phyloP scores from a whole-genome alignment of 1,140 invertebrate species.

The Chlorops oryzae region DNA sequence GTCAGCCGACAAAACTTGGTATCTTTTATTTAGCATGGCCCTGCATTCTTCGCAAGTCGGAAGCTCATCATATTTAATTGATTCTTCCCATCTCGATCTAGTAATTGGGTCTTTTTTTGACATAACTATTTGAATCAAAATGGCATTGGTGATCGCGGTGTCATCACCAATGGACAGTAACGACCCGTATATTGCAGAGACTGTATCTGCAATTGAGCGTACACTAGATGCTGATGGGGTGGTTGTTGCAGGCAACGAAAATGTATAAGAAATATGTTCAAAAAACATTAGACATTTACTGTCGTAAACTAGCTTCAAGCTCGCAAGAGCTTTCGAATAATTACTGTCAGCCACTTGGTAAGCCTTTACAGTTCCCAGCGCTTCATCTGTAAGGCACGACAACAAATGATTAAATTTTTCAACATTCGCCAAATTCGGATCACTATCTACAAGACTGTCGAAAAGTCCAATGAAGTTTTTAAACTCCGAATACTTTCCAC shows the following conservation, averaged over 20 bases:
- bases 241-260: no score
- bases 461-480: conserved; percentile 2
- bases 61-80: conserved; percentile 4
- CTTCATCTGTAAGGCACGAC: no score
- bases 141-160: conserved; percentile 3
- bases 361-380: conserved; percentile 7
- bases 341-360: conserved; percentile 7
- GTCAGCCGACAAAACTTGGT: conserved; percentile 10
- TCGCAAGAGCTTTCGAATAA: conserved; percentile 11
- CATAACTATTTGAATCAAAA: conserved; percentile 10
- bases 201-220: conserved; percentile 4
- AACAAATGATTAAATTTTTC: conserved; percentile 15
- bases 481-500: conserved; percentile 6
- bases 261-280: not conserved
- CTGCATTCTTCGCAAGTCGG: conserved; percentile 10
- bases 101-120: conserved; percentile 12
- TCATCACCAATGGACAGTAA: conserved; percentile 11
- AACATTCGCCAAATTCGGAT: conserved; percentile 4
- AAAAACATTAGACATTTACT: conserved; percentile 11
- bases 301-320: conserved; percentile 10
- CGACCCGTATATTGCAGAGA: conserved; percentile 11
- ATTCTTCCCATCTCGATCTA: conserved; percentile 11
- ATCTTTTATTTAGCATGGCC: conserved; percentile 5
- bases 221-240: conserved; percentile 4
- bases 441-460: conserved; percentile 4